Base-by-base conservation (phyloP, 2,797 vertebrate genomes). In the Cheirogaleus major region DNA sequence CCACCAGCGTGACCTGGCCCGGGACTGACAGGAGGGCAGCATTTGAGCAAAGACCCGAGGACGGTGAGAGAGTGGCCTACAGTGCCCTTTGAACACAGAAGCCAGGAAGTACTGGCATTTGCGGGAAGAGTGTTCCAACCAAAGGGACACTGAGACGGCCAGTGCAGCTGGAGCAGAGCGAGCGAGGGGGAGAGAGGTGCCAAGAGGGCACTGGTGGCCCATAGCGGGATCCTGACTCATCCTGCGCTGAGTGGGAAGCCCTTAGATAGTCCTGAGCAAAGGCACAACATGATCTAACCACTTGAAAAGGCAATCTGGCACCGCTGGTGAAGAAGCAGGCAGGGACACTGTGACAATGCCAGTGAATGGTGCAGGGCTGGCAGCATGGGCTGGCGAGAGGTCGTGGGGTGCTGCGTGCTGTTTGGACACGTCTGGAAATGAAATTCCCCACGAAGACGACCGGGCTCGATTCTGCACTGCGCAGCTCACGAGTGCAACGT, bases 401-500 rank as follows among this genome's bases (percentile, higher is more conserved):
- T 43, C 0, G 0, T 2, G 15, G 41, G 38, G 69, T 23, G 11
- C 27, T 90, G 55, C 22, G 8, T 61, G 3, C 41, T 35, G 22
- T 45, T 76, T 38, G 8, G 63, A 72, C 15, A 1, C 55, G 7
- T 93, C 63, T 81, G 80, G 63, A 80, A 86, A 50, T 41, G 65
- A 81, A 85, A 93, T 91, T 59, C 76, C 75, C 50, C 57, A 27
- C 4, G 18, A 63, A 84, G 32, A 43, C 23, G 3, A 4, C 7
- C 11, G n/a, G 41, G 10, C 45, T 72, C 20, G 20, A 65, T 41
- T 75, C 23, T 32, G 4, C n/a, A 22, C 30, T n/a, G 38, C 14
- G 59, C 45, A 0, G 17, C 17, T 32, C n/a, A 4, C 5, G 8
- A 2, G 17, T 67, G 25, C 2, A 13, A 2, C 0, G 41, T 15